Conservation (phyloP, 2,797 vertebrate species). For the Peromyscus melanophrys region DNA sequence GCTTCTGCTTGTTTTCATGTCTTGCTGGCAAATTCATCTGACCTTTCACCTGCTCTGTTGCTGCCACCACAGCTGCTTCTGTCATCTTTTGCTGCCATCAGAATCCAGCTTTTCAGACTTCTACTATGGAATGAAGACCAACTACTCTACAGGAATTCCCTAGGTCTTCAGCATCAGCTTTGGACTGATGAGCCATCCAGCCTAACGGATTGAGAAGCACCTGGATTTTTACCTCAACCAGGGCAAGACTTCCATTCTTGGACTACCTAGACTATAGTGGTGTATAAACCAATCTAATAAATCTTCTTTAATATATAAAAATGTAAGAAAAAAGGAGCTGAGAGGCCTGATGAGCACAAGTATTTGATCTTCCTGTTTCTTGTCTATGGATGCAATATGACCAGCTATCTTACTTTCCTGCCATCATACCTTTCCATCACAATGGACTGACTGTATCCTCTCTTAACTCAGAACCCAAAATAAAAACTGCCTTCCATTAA, state of each 20-base stretch:
- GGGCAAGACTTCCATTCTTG: too few species aligned
- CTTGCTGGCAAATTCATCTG: neutral
- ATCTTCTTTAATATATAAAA: neutral
- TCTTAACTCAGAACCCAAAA: neutral
- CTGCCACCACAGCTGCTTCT: neutral
- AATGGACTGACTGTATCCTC: neutral
- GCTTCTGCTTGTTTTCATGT: neutral
- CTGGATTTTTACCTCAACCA: neutral
- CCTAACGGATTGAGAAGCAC: neutral
- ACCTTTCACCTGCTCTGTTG: neutral
- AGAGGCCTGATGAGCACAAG: too few species aligned
- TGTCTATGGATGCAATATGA: too few species aligned
- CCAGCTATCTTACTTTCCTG: neutral
- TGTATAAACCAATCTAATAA: neutral
- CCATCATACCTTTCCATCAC: neutral
- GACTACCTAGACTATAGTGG: neutral
- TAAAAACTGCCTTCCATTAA: neutral
- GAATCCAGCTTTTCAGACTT: neutral
- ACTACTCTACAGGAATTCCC: neutral
- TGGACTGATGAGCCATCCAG: neutral
- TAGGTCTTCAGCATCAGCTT: neutral
- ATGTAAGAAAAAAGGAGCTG: too few species aligned
- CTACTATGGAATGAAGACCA: neutral
- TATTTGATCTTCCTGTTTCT: too few species aligned
- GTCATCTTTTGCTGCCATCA: neutral